phyloP scores from a whole-genome alignment of 1,140 invertebrate genomes.

The Cydia amplana region DNA sequence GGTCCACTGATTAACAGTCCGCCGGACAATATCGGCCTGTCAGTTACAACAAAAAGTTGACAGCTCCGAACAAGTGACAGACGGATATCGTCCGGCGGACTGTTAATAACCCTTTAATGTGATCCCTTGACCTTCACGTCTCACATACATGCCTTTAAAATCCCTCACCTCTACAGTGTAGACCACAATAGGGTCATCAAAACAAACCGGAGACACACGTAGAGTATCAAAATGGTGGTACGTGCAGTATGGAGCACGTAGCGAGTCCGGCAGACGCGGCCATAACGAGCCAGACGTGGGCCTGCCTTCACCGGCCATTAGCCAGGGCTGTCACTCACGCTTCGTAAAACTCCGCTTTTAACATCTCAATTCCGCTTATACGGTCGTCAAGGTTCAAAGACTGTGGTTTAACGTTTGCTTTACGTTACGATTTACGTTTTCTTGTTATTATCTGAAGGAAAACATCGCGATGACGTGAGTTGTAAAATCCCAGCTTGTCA shows the following conservation, averaged over 20 bases:
- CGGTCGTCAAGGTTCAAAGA: no score
- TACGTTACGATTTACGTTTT: no score
- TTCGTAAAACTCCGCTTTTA: neutral
- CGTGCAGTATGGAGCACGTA: conserved; percentile 24
- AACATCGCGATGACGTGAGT: no score
- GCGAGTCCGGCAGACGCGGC: conserved; percentile 24
- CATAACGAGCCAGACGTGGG: conserved; percentile 27
- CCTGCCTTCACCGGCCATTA: conserved; percentile 16
- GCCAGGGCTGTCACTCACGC: conserved; percentile 3
- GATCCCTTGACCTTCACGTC: neutral
- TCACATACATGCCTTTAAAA: neutral
- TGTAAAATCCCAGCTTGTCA: no score
- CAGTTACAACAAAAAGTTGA: no score
- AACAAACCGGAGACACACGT: conserved; percentile 23
- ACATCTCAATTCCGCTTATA: neutral
- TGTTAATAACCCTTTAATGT: no score
- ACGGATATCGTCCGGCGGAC: no score
- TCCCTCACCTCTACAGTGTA: neutral
- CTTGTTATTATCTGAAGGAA: no score
- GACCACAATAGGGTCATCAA: conserved; percentile 21
- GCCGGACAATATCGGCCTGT: no score
- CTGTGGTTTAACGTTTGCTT: no score
- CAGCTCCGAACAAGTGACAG: no score
- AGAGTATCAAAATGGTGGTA: neutral
- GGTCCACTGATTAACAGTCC: no score